These are phyloP conservation scores for Mystacornis crossleyi DNA, from an alignment of 2,113 vertebrate species.

Conservation along the genomic window DNA sequence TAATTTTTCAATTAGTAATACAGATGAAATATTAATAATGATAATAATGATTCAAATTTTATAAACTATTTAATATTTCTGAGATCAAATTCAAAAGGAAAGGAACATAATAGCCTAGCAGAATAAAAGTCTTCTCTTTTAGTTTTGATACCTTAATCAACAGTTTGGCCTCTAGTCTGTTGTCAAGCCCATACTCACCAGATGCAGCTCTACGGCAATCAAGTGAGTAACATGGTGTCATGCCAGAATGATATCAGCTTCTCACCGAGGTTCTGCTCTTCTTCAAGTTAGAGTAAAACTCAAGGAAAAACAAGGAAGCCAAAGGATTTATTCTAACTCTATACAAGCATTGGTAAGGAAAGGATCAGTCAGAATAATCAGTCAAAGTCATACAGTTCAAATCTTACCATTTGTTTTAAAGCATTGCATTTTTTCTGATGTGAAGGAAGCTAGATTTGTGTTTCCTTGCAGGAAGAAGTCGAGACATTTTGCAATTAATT, in stretches of 20 bases:
- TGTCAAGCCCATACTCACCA: neutral
- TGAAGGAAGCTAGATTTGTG: neutral
- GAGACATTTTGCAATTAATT: neutral
- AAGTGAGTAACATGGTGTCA: neutral
- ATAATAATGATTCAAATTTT: neutral
- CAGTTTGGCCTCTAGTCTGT: neutral
- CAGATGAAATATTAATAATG: neutral
- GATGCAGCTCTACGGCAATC: neutral
- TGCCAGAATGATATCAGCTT: neutral
- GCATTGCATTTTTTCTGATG: neutral
- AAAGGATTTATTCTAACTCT: neutral
- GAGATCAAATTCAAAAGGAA: neutral
- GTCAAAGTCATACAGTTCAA: neutral
- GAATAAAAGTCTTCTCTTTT: neutral
- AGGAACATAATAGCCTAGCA: neutral
- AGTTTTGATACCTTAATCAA: conserved; percentile 30
- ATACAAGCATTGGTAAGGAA: neutral
- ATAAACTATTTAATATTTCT: neutral
- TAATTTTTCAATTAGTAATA: neutral
- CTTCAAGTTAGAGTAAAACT: neutral
- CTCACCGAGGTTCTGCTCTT: neutral
- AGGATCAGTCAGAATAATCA: neutral
- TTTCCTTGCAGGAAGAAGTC: neutral
- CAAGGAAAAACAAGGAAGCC: neutral
- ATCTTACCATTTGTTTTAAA: neutral